phyloP scores from a whole-genome alignment of 1,140 invertebrate species.

The Solenopsis invicta region DNA sequence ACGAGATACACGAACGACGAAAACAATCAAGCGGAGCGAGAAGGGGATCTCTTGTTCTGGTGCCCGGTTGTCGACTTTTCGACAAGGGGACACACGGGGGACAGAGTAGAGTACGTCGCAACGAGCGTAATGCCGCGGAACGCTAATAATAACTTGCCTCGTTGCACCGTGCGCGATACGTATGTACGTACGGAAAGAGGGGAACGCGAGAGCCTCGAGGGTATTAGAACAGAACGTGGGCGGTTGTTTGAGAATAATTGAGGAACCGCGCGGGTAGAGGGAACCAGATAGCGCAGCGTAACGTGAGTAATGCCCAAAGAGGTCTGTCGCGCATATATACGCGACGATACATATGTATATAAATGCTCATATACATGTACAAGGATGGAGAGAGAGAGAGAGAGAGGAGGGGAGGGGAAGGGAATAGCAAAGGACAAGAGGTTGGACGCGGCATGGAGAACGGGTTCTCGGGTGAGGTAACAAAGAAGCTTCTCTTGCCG shows the following conservation, averaged over 20 bases:
- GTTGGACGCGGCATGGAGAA: neutral
- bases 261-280: constrained; percentile 71
- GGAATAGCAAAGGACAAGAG: neutral
- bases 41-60: neutral
- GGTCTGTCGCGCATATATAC: constrained; percentile 39
- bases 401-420: neutral
- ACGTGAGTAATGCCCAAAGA: constrained; percentile 76
- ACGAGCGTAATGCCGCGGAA: constrained; percentile 66
- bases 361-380: constrained; percentile 25
- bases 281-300: constrained; percentile 65
- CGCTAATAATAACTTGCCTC: constrained; percentile 74
- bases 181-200: constrained; percentile 3
- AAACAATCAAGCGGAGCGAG: constrained; percentile 58
- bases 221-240: constrained; percentile 79
- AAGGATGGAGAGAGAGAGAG: neutral
- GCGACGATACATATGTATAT: constrained; percentile 7
- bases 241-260: constrained; percentile 83
- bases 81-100: neutral
- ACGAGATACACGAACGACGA: constrained; percentile 42
- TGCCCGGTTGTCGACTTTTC: constrained; percentile 56
- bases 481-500: constrained; percentile 52
- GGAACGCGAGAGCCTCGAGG: constrained; percentile 64
- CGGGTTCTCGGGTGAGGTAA: constrained; percentile 32
- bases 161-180: constrained; percentile 59
- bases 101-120: constrained; percentile 3